Conservation (phyloP, 2,797 vertebrate species). For the Furcifer pardalis region DNA sequence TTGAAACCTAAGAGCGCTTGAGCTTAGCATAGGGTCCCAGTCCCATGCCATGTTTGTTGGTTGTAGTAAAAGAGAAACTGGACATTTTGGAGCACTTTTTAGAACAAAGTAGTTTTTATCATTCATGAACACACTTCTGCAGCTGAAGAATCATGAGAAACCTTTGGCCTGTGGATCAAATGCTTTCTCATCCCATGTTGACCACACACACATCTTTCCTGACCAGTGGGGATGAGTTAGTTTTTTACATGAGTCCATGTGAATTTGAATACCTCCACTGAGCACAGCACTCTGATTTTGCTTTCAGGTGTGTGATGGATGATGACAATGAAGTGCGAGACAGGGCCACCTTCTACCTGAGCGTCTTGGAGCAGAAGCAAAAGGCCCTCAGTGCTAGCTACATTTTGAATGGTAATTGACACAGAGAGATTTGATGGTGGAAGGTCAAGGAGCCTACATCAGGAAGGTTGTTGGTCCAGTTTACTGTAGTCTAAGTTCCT, state of each 20-base stretch:
- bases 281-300: conserved; percentile 31
- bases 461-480: neutral
- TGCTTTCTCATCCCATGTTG: neutral
- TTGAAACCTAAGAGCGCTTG: neutral
- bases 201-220: neutral
- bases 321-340: conserved; percentile 84
- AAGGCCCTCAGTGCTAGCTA: conserved; percentile 82
- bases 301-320: conserved; percentile 82
- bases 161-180: no score
- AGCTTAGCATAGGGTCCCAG: neutral
- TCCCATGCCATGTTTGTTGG: no score
- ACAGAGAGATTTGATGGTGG: neutral
- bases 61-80: no score
- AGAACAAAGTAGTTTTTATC: no score
- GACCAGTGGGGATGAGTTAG: conserved; percentile 1
- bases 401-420: conserved; percentile 78
- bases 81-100: no score
- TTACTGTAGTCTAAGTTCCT: neutral
- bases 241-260: neutral
- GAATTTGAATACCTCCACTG: conserved; percentile 4
- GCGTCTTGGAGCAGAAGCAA: conserved; percentile 81
- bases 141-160: no score
- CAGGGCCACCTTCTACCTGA: conserved; percentile 82
- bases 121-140: no score
- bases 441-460: neutral